Percentiles rank a stretch among this genome's conserved stretches.
phyloP scores from a whole-genome alignment of 2,797 vertebrate genomes.

The Heterohyrax brucei region DNA sequence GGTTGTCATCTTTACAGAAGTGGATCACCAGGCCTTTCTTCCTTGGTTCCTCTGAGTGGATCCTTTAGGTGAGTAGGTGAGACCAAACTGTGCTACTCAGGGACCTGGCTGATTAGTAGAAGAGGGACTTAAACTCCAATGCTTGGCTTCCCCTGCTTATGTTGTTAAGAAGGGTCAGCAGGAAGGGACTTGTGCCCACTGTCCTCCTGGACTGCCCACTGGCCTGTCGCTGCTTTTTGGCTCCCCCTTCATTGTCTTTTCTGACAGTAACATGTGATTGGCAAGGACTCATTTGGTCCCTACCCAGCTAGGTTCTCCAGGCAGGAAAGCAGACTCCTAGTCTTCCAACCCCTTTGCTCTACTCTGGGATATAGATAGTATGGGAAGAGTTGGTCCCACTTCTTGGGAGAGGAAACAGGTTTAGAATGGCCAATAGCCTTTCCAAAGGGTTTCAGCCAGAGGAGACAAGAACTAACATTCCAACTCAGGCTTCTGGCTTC shows the following conservation, averaged over 20 bases:
- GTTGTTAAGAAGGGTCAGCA: constrained; percentile 18
- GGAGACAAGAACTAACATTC: background rate
- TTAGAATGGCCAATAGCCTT: background rate
- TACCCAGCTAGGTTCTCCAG: background rate
- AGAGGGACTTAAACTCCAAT: constrained; percentile 76
- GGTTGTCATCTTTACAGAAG: no score
- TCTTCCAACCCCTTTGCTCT: accelerated
- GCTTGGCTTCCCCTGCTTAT: constrained; percentile 57
- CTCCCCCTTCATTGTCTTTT: background rate
- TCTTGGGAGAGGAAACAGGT: constrained; percentile 28
- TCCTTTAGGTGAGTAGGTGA: no score
- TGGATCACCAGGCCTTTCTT: no score
- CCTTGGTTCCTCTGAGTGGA: no score
- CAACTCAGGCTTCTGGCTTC: background rate
- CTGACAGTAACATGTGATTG: background rate
- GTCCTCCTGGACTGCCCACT: background rate
- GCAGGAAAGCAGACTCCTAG: background rate
- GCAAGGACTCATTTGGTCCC: background rate
- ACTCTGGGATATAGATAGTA: background rate
- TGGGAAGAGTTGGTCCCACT: background rate
- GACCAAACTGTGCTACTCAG: background rate
- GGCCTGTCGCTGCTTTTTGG: background rate
- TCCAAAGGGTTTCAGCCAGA: background rate
- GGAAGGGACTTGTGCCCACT: background rate
- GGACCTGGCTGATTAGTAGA: constrained; percentile 72